Conservation (phyloP, 2,113 vertebrate genomes). For the Channa argus region DNA sequence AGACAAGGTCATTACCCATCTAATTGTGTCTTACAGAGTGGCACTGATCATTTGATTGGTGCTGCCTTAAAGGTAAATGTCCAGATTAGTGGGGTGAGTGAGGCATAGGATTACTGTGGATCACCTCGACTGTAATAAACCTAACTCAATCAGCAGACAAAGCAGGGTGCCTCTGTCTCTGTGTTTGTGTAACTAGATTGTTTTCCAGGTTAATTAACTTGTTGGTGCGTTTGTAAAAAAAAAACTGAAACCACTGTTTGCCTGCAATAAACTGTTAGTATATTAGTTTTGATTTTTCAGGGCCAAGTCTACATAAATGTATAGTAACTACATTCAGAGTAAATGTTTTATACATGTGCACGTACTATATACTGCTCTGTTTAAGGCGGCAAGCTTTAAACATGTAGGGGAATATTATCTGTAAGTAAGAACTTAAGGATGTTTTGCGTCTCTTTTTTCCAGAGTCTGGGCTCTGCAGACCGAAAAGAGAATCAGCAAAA, state of each 20-base stretch:
- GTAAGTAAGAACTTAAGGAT: not conserved
- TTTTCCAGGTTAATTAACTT: not conserved
- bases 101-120: slow-evolving; percentile 1
- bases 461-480: slow-evolving; percentile 89
- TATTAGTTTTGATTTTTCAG: not conserved
- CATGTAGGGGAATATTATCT: not conserved
- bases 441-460: slow-evolving; percentile 65
- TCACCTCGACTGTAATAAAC: slow-evolving; percentile 29
- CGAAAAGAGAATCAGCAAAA: slow-evolving; percentile 86
- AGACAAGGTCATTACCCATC: slow-evolving; percentile 28
- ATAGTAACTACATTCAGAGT: too few species aligned
- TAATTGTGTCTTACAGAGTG: slow-evolving; percentile 23
- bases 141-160: slow-evolving; percentile 3
- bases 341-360: not conserved
- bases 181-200: slow-evolving; percentile 1
- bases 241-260: too few species aligned
- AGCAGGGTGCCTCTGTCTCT: not conserved
- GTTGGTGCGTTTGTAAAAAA: not conserved
- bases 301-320: too few species aligned
- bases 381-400: too few species aligned
- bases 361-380: not conserved
- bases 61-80: slow-evolving; percentile 25
- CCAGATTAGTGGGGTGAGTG: not conserved
- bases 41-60: slow-evolving; percentile 39
- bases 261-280: not conserved